Base-by-base conservation (phyloP, 2,113 vertebrate species). In the Gopherus evgoodei region DNA sequence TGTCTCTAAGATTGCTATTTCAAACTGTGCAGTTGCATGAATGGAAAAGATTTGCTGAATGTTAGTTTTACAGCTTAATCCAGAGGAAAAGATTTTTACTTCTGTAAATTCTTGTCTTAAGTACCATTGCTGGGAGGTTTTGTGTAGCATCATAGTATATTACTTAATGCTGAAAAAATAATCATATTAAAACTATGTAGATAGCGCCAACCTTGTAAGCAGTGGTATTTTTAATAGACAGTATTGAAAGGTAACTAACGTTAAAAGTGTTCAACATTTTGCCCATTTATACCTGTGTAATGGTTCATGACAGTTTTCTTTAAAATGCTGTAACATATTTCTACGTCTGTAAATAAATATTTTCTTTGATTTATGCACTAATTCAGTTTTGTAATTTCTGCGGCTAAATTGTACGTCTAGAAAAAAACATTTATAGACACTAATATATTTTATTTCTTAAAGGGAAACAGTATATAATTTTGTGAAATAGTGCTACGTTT, bases 261-360 rank as follows among this genome's bases (percentile, higher is more conserved):
- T 87, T 87, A 27, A 29, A 94, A 90, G 29, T 49, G 69, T 88
- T 84, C 52, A 89, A 62, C 47, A 29, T 95, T 47, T 93, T 96
- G 69, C 52, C 91, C 93, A 86, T 84, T 47, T 91, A 89, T 69
- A 96, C 47, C 14, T 94, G 91, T 95, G 90, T 84, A 90, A 94
- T 90, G 87, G 78, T 89, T 94, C 94, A 95, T 96, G 86, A 72
- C 42, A 83, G 19, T 89, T 97, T 98, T 96, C 86, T 96, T 98
- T 96, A 89, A 96, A 97, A 97, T 96, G 88, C 91, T 98, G 97
- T 98, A 98, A 97, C 94, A 98, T 98, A 98, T 98, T 97, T 98
- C 97, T 98, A 98, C 97, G 97, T 97, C 96, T 98, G 97, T 98
- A 98, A 98, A 98, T 98, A 98, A 98, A 98, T 97, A 98, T 98